Base-by-base conservation (phyloP, 1,140 invertebrate genomes). In the Solenopsis fugax region DNA sequence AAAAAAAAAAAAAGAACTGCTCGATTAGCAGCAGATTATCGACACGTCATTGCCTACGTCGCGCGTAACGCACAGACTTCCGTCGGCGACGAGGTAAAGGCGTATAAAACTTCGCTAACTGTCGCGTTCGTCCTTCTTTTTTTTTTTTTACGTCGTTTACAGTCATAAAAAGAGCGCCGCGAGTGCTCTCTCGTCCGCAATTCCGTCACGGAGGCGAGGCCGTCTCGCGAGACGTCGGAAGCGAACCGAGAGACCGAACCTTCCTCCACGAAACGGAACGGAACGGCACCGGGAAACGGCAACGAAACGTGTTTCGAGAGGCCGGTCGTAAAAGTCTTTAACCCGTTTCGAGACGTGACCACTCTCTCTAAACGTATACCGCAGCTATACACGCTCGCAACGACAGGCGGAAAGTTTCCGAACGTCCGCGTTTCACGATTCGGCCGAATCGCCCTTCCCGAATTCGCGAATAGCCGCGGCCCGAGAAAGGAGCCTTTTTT, bases 271-370 rank as follows among this genome's bases (percentile, higher is more conserved):
- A 2, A 34, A 21, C 48, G 50, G 7, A 48, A 56, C 45, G 16
- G 29, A 60, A 76, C 48, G 65, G 29, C 9, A 72, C 48, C 13
- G 7, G 24, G 5, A 41, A 58, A 41, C 50, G 78, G 64, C 65
- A 37, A 29, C 21, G 78, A 71, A 84, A 84, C 67, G 69, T 75
- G 69, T 84, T 84, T 84, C 69, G n/a, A 75, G 69, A 9, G 18
- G 80, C 80, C 24, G 80, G 24, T 84, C 80, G 80, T 84, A 84
- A 84, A 75, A 84, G 80, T 84, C 80, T 84, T 84, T 84, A 84
- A 84, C 80, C 80, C 54, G 69, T 84, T 84, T 84, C 80, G 80
- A 60, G 80, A 84, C 80, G 80, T 84, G 80, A 84, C 80, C 54
- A 84, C 69, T 84, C 69, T 85, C 62, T 65, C 41, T 54, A 45